Percentiles rank a stretch among this genome's conserved stretches.
Conservation (phyloP, 2,888 invertebrate genomes). For the Aleiodes leptofemur region DNA sequence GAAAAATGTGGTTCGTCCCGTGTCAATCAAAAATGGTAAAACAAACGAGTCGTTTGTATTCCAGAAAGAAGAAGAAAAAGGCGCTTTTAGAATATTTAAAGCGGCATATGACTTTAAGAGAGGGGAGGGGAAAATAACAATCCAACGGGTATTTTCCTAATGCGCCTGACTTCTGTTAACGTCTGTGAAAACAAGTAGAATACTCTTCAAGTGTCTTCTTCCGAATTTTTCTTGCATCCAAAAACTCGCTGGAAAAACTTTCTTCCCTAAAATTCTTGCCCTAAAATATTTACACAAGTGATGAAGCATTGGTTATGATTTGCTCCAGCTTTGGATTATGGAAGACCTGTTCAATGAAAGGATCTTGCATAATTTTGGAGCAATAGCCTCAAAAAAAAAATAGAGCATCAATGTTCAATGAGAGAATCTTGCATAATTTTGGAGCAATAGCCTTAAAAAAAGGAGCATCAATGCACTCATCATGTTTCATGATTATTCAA, state of each 20-base stretch:
- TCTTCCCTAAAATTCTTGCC: neutral
- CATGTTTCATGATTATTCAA: neutral
- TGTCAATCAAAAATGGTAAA: conserved; percentile 52
- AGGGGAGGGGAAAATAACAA: conserved; percentile 10
- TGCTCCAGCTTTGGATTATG: neutral
- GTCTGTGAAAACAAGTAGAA: conserved; percentile 41
- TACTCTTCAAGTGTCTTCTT: conserved; percentile 13
- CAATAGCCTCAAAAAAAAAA: neutral
- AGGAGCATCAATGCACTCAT: conserved; percentile 1
- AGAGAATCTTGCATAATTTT: neutral
- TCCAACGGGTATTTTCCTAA: conserved; percentile 42
- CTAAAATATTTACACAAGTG: neutral
- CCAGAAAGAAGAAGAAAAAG: conserved; percentile 10
- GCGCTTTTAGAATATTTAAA: conserved; percentile 44
- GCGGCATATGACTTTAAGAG: conserved; percentile 52
- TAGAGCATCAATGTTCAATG: too few relatives aligned
- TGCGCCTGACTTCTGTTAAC: conserved; percentile 34
- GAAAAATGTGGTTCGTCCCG: conserved; percentile 40
- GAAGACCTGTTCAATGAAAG: neutral
- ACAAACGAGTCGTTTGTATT: conserved; percentile 57
- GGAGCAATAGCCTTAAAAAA: neutral
- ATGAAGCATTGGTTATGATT: neutral
- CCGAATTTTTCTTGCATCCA: neutral
- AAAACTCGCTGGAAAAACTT: neutral
- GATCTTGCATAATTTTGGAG: neutral